Base-by-base conservation (phyloP, 2,888 invertebrate species). In the Cylindroiulus punctatus region DNA sequence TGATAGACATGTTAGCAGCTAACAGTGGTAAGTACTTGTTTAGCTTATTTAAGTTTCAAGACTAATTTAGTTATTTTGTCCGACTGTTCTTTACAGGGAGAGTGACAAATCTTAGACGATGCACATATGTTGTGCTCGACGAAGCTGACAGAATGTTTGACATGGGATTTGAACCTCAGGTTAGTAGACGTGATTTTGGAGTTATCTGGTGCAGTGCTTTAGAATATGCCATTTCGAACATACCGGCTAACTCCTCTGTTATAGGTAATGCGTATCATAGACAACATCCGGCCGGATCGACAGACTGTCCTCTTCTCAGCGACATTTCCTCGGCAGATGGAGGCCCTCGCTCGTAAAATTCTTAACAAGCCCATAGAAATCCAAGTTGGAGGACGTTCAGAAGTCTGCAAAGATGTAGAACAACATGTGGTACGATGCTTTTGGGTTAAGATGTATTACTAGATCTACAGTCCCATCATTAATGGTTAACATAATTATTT, bases 81-180 rank as follows among this genome's bases (percentile, higher is more conserved):
- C 8, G 1, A 26, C 84, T 17, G 52, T 47, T 84, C 17, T 86
- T 42, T 83, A 84, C 89, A 92, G 93, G 93, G 76, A 94, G 98
- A 88, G 99, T 99, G 1, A 99, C 99, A 10, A 99, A 99, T 92
- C 92, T 99, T 87, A 93, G 96, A n/a, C 93, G 99, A 81, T 97
- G 98, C 76, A 99, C 99, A 0, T 99, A 98, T 90, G 94, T 99
- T 81, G 99, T 99, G 0, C 92, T 99, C 57, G 99, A 99, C 91
- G 99, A 99, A 91, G 99, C 99, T 0, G 99, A 99, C 91, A 93
- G 99, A 81, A 99, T 99, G 99, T 99, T 99, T 91, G 99, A 99
- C 91, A 98, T 99, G 98, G 98, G 98, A 26, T 99, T 99, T 90
- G 99, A 99, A 91, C 98, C 98, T 0, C 98, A 98, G 93, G 94